These are phyloP conservation scores for Mizuhopecten yessoensis DNA, from an alignment of 1,140 invertebrate genomes.

Conservation along the genomic window DNA sequence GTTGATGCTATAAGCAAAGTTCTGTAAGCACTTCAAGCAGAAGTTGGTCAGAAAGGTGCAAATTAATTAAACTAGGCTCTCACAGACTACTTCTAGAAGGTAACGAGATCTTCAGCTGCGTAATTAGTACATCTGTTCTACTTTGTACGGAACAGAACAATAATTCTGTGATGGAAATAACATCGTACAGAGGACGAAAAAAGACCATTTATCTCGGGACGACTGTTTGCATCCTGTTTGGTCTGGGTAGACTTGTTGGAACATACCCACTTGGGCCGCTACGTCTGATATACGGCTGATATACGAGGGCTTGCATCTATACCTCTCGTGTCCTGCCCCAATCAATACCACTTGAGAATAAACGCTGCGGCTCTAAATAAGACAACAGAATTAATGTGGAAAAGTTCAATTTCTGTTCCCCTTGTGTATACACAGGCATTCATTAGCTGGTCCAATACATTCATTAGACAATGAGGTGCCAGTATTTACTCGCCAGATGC, in stretches of 20 bases:
- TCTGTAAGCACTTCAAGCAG: too few species aligned
- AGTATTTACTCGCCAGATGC: not conserved
- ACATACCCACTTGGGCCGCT: not conserved
- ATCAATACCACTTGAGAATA: conserved; percentile 28
- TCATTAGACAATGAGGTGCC: not conserved
- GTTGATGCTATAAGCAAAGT: too few species aligned
- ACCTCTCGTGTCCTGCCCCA: not conserved
- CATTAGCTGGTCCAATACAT: conserved; percentile 12
- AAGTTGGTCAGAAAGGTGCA: too few species aligned
- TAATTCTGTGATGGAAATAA: not conserved
- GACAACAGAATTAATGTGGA: conserved; percentile 38
- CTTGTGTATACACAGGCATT: conserved; percentile 4
- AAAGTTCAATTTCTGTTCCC: not conserved
- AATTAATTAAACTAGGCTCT: too few species aligned
- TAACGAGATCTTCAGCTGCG: not conserved
- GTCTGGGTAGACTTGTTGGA: not conserved
- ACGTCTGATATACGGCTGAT: not conserved
- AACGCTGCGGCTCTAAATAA: not conserved
- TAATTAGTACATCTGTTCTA: not conserved
- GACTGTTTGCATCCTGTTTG: not conserved
- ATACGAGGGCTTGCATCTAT: conserved; percentile 32
- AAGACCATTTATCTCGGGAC: not conserved
- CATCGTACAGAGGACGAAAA: not conserved
- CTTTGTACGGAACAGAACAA: not conserved
- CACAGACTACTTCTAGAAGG: too few species aligned